phyloP scores from a whole-genome alignment of 2,113 vertebrate species.

The Lepisosteus oculatus region DNA sequence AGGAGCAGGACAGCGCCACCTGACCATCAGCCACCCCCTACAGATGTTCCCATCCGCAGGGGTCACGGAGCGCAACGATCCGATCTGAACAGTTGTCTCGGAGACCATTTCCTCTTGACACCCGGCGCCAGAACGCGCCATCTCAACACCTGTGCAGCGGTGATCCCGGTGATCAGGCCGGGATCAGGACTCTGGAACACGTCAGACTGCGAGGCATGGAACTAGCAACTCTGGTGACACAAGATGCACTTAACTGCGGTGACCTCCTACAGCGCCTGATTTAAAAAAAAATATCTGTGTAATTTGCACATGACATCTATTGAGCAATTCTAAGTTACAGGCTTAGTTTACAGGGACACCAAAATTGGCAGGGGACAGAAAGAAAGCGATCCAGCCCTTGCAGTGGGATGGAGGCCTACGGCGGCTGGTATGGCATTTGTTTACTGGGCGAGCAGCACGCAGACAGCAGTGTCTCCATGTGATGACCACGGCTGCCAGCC shows the following conservation, averaged over 20 bases:
- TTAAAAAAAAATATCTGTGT: neutral
- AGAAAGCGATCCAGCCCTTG: slow-evolving; percentile 23
- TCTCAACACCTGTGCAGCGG: too few relatives aligned
- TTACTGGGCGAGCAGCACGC: neutral
- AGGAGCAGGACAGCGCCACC: too few relatives aligned
- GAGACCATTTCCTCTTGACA: too few relatives aligned
- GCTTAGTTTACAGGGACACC: neutral
- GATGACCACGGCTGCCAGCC: neutral
- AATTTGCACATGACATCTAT: slow-evolving; percentile 14
- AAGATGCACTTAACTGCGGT: neutral
- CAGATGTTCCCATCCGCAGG: too few relatives aligned
- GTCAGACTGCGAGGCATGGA: neutral
- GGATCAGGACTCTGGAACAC: too few relatives aligned
- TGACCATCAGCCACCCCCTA: too few relatives aligned
- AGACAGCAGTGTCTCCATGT: neutral
- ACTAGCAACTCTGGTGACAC: neutral
- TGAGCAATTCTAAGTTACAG: slow-evolving; percentile 38
- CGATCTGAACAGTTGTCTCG: too few relatives aligned
- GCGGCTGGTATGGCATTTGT: neutral
- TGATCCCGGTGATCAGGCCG: too few relatives aligned
- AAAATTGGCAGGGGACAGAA: slow-evolving; percentile 33
- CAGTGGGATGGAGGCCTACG: neutral
- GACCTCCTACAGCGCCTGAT: slow-evolving; percentile 1
- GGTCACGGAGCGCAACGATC: too few relatives aligned
- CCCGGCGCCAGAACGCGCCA: too few relatives aligned